phyloP scores from a whole-genome alignment of 2,888 invertebrate species.

The Anagyrus pseudococci region DNA sequence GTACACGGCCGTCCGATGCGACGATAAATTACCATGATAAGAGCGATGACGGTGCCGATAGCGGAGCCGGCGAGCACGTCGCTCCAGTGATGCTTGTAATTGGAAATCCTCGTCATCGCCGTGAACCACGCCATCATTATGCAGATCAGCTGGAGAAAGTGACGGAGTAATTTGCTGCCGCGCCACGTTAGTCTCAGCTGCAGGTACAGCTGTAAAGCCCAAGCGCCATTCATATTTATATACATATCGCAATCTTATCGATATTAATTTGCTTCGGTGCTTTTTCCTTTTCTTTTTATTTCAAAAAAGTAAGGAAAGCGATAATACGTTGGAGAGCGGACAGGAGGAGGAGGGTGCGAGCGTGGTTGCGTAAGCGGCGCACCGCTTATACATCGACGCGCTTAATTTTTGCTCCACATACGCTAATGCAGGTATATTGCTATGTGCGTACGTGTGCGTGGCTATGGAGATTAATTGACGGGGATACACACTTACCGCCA shows the following conservation, averaged over 20 bases:
- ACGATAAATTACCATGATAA: slow-evolving; percentile 73
- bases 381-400: no score
- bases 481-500: slow-evolving; percentile 72
- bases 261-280: no score
- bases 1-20: neutral
- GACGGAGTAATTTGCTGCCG: slow-evolving; percentile 80
- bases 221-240: slow-evolving; percentile 1
- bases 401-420: no score
- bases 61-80: slow-evolving; percentile 87
- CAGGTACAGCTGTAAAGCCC: slow-evolving; percentile 86
- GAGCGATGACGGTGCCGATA: slow-evolving; percentile 73
- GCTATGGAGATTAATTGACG: no score
- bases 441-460: no score
- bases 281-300: no score
- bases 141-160: slow-evolving; percentile 83
- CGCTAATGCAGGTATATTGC: no score
- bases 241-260: no score
- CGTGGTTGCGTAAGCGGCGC: no score
- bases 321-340: no score
- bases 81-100: slow-evolving; percentile 98
- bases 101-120: slow-evolving; percentile 88
- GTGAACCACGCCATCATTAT: slow-evolving; percentile 85
- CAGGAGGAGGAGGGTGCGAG: no score
- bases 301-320: no score
- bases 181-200: slow-evolving; percentile 85